These are phyloP conservation scores for Pipistrellus nathusii DNA, from an alignment of 2,797 vertebrate species.

Conservation along the genomic window DNA sequence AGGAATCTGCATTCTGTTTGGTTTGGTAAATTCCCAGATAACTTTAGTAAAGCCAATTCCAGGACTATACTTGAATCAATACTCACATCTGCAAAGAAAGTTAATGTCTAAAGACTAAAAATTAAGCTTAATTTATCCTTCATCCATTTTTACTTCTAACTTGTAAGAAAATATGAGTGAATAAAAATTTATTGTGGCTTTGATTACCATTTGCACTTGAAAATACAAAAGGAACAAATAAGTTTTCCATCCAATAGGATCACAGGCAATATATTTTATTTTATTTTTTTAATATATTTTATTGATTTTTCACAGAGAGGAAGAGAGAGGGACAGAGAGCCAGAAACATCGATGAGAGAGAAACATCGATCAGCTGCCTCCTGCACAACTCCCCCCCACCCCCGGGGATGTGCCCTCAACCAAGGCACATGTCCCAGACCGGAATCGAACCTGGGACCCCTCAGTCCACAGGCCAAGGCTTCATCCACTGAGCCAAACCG, in stretches of 20 bases:
- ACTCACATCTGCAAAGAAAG: not conserved
- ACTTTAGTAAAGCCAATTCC: not conserved
- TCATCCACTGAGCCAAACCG: too few relatives aligned
- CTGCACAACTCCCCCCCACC: too few relatives aligned
- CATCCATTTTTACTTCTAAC: conserved; percentile 8
- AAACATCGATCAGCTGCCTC: too few relatives aligned
- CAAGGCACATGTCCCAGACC: too few relatives aligned
- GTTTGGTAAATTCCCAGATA: not conserved
- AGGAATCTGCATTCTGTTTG: conserved; percentile 2
- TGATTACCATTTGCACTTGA: conserved; percentile 14
- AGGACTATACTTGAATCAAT: not conserved
- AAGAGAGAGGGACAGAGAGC: too few relatives aligned
- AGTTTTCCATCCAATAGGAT: not conserved
- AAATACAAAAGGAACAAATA: conserved; percentile 2
- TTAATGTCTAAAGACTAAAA: not conserved
- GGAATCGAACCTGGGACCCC: too few relatives aligned
- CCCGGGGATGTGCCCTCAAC: too few relatives aligned
- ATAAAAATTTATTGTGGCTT: not conserved
- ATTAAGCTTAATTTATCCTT: not conserved
- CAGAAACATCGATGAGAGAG: too few relatives aligned
- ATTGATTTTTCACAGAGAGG: too few relatives aligned
- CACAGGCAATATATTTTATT: conserved; percentile 8
- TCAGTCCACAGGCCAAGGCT: too few relatives aligned
- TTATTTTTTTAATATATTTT: not conserved
- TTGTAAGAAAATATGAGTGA: conserved; percentile 8